Base-by-base conservation (phyloP, 2,797 vertebrate species). In the Pristis pectinata region DNA sequence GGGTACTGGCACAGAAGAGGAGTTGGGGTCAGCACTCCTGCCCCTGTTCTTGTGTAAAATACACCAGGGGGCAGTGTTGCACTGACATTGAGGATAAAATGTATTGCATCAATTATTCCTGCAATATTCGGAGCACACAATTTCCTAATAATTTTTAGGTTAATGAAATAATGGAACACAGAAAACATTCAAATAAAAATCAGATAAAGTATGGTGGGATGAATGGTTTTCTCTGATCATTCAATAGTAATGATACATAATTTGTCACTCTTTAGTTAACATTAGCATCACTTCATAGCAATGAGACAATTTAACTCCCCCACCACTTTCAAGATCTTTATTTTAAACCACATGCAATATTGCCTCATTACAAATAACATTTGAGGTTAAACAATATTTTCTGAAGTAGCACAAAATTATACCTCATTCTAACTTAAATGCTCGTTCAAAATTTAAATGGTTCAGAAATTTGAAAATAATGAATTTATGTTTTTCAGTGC, bases 1-100 rank as follows among this genome's bases (percentile, higher is more conserved):
- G 70, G 70, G 22, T 67, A 74, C 7, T 74, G 22, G 27, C 27
- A 74, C 22, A 74, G 27, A 74, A 74, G 24, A 49, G 49, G 49
- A 74, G 24, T 74, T 74, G 27, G 30, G 70, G 70, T 27, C 24
- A 24, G 27, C 24, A 30, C 24, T 67, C 64, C 67, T 19, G 13
- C 19, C 2, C 19, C 13, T 13, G 11, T 74, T 24, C 24, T 74
- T 8, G 7, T 74, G 70, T 22, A 61, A 67, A 91, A 41, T 74
- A 76, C 92, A 94, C 92, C 92, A 94, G 92, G 94, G 92, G 92
- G 92, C 92, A 76, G 30, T 22, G 94, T 94, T 94, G 70, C 13
- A 53, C 53, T 76, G 70, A 72, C 17, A 74, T 74, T 70, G 41
- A 93, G 24, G 3, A 30, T 44, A 30, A 56, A 41, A 74, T 15